These are phyloP conservation scores for Maccullochella peelii DNA, from an alignment of 2,113 vertebrate species.

Conservation along the genomic window DNA sequence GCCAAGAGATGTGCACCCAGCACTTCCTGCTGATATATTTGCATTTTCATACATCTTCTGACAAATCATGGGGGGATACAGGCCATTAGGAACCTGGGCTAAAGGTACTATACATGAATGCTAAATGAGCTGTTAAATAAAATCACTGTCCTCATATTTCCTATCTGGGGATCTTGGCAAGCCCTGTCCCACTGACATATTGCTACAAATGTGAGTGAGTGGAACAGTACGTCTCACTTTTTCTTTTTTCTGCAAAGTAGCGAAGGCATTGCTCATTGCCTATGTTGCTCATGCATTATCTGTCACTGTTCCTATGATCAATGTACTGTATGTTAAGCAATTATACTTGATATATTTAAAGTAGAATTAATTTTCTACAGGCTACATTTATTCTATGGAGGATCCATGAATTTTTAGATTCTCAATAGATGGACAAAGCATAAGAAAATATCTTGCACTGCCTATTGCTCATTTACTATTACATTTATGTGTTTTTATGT, in stretches of 20 bases:
- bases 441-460: background rate
- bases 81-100: slow-evolving; percentile 72
- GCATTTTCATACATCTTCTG: slow-evolving; percentile 79
- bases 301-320: background rate
- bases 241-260: background rate
- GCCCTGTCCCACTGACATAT: slow-evolving; percentile 58
- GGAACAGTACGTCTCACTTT: slow-evolving; percentile 53
- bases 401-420: background rate
- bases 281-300: slow-evolving; percentile 15
- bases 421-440: background rate
- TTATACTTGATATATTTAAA: background rate
- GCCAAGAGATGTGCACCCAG: slow-evolving; percentile 42
- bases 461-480: background rate
- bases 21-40: slow-evolving; percentile 69
- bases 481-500: background rate
- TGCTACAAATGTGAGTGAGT: slow-evolving; percentile 57
- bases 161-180: slow-evolving; percentile 45
- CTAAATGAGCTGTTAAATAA: slow-evolving; percentile 82
- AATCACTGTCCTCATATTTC: slow-evolving; percentile 75
- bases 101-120: slow-evolving; percentile 77
- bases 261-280: slow-evolving; percentile 2
- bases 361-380: background rate
- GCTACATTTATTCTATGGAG: background rate
- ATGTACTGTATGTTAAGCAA: background rate
- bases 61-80: slow-evolving; percentile 73